Base-by-base conservation (phyloP, 2,797 vertebrate genomes). In the Alauda arvensis region DNA sequence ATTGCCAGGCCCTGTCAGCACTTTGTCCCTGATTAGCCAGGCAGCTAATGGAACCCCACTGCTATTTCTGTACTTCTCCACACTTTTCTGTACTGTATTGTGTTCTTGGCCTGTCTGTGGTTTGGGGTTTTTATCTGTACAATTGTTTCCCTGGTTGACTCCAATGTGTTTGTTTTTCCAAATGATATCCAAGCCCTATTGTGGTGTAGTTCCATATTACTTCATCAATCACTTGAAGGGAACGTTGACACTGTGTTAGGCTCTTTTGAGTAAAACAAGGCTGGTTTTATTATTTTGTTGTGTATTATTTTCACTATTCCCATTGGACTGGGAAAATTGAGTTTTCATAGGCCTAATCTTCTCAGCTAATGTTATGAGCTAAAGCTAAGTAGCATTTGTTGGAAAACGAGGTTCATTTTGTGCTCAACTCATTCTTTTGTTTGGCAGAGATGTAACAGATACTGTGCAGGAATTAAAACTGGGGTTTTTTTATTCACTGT, bases 281-380 rank as follows among this genome's bases (percentile, higher is more conserved):
- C 86, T 85, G 59, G 62, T 53, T 95, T 89, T 92, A 83, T 95
- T 92, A 94, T 91, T 95, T 95, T 90, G 52, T 63, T 91, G 40
- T 87, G 74, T 66, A 53, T 49, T 94, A 23, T 83, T 94, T 95
- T 89, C 57, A 46, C 68, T 96, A 62, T 91, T 91, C 87, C 92
- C 21, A 2, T 23, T 81, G 70, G 90, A 90, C 56, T 85, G 59
- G 59, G 87, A 86, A 95, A 92, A 94, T 53, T 75, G 89, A 92
- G 79, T 93, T 93, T 95, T 91, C 80, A 77, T 93, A 93, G 78
- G 55, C 63, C 45, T 95, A 75, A 93, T 93, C 72, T 87, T 91
- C 93, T 94, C 85, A 87, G 65, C 87, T 94, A 81, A 87, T 81
- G 49, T 86, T 89, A 78, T 75, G 87, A 95, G 74, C 76, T 85